A percentile compares a stretch with the other conserved stretches of the same genome.
These are phyloP conservation scores for Dolichallabes microphthalmus DNA, from an alignment of 2,113 vertebrate species.

Conservation along the genomic window DNA sequence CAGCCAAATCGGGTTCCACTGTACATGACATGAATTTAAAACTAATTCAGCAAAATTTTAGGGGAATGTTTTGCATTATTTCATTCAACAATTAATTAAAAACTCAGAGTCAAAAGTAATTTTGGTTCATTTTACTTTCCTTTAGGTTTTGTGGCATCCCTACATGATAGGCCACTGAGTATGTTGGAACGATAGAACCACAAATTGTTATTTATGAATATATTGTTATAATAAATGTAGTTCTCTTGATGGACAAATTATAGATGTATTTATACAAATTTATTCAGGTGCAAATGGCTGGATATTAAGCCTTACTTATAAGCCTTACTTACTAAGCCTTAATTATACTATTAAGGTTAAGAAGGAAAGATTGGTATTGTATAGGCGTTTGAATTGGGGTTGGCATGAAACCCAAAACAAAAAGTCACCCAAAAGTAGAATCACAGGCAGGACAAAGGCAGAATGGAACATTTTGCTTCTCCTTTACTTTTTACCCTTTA, in stretches of 20 bases:
- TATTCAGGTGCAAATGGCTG: background rate
- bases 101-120: background rate
- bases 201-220: background rate
- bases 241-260: too few species aligned
- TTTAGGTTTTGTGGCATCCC: background rate
- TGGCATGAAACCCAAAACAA: background rate
- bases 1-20: too few species aligned
- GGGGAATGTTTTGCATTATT: background rate
- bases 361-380: background rate
- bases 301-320: too few species aligned
- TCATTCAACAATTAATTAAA: background rate
- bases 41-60: background rate
- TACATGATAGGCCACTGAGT: background rate
- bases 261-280: too few species aligned
- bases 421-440: background rate
- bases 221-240: background rate
- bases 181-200: background rate
- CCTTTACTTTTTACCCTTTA: background rate
- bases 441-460: background rate
- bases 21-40: background rate
- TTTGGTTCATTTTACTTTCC: background rate
- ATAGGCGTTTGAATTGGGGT: background rate
- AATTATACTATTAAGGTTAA: too few species aligned
- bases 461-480: background rate
- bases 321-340: too few species aligned